phyloP scores from a whole-genome alignment of 2,888 invertebrate species.

The Entomobrya proxima region DNA sequence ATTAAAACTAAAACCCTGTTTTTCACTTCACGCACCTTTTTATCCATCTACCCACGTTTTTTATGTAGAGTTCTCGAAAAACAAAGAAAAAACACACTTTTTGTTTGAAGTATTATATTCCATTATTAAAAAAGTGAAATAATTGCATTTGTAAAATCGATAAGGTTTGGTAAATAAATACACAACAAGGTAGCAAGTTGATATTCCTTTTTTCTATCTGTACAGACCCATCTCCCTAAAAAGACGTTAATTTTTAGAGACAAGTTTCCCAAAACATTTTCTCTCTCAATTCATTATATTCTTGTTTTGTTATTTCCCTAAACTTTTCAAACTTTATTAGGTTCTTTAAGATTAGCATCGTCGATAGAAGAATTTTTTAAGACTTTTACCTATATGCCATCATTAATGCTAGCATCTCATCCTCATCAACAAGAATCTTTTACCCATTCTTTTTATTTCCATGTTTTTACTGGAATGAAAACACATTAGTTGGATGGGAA shows the following conservation, averaged over 20 bases:
- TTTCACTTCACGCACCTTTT: not conserved
- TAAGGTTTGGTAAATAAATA: not conserved
- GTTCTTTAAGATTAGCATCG: not conserved
- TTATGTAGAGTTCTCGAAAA: not conserved
- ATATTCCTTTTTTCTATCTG: not conserved
- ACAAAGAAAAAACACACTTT: not conserved
- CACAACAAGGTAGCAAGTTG: too few relatives aligned
- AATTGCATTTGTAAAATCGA: conserved; percentile 31
- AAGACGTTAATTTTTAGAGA: conserved; percentile 41
- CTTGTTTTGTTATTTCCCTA: not conserved
- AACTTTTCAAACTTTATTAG: not conserved
- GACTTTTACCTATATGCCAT: not conserved
- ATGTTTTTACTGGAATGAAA: conserved; percentile 33
- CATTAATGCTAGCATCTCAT: conserved; percentile 9
- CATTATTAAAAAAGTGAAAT: conserved; percentile 27
- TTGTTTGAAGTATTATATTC: not conserved
- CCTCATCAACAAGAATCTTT: not conserved
- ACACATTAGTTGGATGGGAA: conserved; percentile 36
- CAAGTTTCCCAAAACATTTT: conserved; percentile 33
- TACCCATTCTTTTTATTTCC: conserved; percentile 15
- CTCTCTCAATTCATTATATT: conserved; percentile 45
- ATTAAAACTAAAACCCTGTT: not conserved
- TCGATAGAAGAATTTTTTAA: not conserved
- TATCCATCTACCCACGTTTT: not conserved
- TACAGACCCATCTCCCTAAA: not conserved